Conservation (phyloP, 2,888 invertebrate genomes). For the Lissocephala sabroskyi region DNA sequence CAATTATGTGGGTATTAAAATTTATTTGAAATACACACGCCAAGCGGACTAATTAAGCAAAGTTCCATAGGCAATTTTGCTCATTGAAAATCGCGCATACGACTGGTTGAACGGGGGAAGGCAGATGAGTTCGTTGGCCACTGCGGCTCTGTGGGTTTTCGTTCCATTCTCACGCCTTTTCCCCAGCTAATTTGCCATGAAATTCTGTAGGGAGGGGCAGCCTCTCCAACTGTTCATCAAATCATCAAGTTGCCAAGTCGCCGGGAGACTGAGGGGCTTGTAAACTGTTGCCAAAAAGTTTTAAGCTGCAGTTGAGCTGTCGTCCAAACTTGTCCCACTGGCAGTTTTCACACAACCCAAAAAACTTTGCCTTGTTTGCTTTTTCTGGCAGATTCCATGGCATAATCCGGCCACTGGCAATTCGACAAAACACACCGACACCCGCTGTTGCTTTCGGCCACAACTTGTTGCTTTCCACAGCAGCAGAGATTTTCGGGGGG, state of each 20-base stretch:
- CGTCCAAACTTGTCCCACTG: slow-evolving; percentile 24
- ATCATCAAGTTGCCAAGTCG: slow-evolving; percentile 30
- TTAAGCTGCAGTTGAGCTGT: slow-evolving; percentile 54
- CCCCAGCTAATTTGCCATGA: slow-evolving; percentile 51
- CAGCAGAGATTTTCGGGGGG: too few relatives aligned
- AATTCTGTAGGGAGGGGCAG: slow-evolving; percentile 30
- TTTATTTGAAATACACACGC: too few relatives aligned
- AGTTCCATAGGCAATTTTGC: too few relatives aligned
- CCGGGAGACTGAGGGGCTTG: slow-evolving; percentile 2
- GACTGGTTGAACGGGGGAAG: too few relatives aligned
- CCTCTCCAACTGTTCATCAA: slow-evolving; percentile 38
- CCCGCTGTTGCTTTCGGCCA: too few relatives aligned
- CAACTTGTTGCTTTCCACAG: too few relatives aligned
- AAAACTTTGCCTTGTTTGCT: background rate
- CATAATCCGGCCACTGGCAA: slow-evolving; percentile 38
- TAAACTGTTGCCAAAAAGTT: slow-evolving; percentile 59
- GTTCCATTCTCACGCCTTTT: slow-evolving; percentile 50
- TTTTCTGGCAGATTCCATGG: slow-evolving; percentile 31
- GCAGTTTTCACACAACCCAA: background rate
- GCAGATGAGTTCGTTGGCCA: too few relatives aligned
- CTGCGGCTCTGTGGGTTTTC: too few relatives aligned
- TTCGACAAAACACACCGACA: too few relatives aligned
- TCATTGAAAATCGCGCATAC: too few relatives aligned
- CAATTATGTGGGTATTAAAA: slow-evolving; percentile 7
- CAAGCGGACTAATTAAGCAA: too few relatives aligned